Conservation (phyloP, 2,113 vertebrate genomes). For the Onychostoma macrolepis region DNA sequence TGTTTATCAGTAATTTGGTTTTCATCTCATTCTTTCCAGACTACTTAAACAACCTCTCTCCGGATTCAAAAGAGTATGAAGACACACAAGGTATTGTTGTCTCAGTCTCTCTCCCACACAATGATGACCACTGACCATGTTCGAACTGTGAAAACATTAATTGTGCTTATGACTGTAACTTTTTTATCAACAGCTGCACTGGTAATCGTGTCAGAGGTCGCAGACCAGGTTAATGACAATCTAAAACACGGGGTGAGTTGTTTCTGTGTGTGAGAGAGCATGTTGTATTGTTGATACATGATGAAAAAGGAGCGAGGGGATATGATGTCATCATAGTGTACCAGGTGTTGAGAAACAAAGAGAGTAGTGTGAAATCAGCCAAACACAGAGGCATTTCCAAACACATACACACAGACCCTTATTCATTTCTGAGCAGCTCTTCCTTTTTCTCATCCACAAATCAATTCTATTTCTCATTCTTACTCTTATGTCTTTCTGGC, state of each 20-base stretch:
- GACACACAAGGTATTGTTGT: slow-evolving; percentile 86
- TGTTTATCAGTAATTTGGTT: slow-evolving; percentile 13
- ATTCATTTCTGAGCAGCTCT: slow-evolving; percentile 63
- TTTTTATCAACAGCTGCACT: slow-evolving; percentile 81
- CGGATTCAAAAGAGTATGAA: slow-evolving; percentile 93
- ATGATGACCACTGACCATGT: not conserved
- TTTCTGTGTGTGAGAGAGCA: not conserved
- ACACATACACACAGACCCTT: slow-evolving; percentile 52
- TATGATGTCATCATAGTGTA: slow-evolving; percentile 67
- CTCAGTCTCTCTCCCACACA: not conserved
- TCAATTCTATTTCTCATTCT: slow-evolving; percentile 24
- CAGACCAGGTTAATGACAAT: slow-evolving; percentile 89
- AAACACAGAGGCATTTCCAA: slow-evolving; percentile 53
- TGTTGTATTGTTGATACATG: not conserved
- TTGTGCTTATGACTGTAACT: slow-evolving; percentile 7
- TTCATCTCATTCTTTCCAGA: slow-evolving; percentile 76
- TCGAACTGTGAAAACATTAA: not conserved
- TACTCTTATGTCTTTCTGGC: slow-evolving; percentile 40
- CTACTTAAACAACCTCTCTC: slow-evolving; percentile 97
- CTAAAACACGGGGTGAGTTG: slow-evolving; percentile 95
- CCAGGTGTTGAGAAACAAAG: slow-evolving; percentile 75
- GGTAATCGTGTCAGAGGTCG: slow-evolving; percentile 87
- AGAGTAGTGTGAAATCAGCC: slow-evolving; percentile 54
- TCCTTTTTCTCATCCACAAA: slow-evolving; percentile 67
- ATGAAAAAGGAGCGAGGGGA: slow-evolving; percentile 57